A percentile compares a stretch with the other conserved stretches of the same genome.
These are phyloP conservation scores for Pseudorhombus dupliciocellatus DNA, from an alignment of 2,113 vertebrate genomes.

Conservation along the genomic window DNA sequence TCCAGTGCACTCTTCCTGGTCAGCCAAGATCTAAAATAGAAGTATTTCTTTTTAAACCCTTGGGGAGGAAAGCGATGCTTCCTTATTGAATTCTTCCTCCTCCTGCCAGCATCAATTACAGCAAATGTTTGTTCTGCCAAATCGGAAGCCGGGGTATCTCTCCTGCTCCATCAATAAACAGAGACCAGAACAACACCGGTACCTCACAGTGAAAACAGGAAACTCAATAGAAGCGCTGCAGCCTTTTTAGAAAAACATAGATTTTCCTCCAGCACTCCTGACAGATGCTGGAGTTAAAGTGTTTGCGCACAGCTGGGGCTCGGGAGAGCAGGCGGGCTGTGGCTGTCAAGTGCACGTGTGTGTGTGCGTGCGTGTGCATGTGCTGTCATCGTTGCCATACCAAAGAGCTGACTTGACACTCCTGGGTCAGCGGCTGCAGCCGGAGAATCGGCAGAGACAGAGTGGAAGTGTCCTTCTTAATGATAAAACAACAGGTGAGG, in stretches of 20 bases:
- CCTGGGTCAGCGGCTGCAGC: slow-evolving; percentile 49
- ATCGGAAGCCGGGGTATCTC: slow-evolving; percentile 42
- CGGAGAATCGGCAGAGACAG: slow-evolving; percentile 36
- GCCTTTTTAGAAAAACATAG: slow-evolving; percentile 56
- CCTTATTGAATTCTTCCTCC: slow-evolving; percentile 45
- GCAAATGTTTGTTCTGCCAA: slow-evolving; percentile 61
- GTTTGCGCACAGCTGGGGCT: slow-evolving; percentile 62
- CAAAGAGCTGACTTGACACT: slow-evolving; percentile 62
- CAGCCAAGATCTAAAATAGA: slow-evolving; percentile 5
- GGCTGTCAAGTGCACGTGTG: slow-evolving; percentile 10
- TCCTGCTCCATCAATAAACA: slow-evolving; percentile 62
- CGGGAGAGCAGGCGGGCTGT: slow-evolving; percentile 23
- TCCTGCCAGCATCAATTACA: slow-evolving; percentile 62
- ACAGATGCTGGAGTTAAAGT: slow-evolving; percentile 63
- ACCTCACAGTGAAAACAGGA: slow-evolving; percentile 56
- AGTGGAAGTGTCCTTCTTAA: slow-evolving; percentile 41
- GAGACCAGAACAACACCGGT: slow-evolving; percentile 47
- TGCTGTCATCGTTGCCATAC: slow-evolving; percentile 30
- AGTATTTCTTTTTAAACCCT: slow-evolving; percentile 23
- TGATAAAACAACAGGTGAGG: slow-evolving; percentile 41
- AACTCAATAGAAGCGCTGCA: slow-evolving; percentile 54
- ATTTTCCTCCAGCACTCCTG: slow-evolving; percentile 53
- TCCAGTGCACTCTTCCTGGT: neutral
- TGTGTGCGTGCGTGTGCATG: slow-evolving; percentile 14
- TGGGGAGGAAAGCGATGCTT: slow-evolving; percentile 10